Percentiles rank a stretch among this genome's conserved stretches.
These are phyloP conservation scores for Coccyzus lansbergi DNA, from an alignment of 2,797 vertebrate genomes.

Conservation along the genomic window DNA sequence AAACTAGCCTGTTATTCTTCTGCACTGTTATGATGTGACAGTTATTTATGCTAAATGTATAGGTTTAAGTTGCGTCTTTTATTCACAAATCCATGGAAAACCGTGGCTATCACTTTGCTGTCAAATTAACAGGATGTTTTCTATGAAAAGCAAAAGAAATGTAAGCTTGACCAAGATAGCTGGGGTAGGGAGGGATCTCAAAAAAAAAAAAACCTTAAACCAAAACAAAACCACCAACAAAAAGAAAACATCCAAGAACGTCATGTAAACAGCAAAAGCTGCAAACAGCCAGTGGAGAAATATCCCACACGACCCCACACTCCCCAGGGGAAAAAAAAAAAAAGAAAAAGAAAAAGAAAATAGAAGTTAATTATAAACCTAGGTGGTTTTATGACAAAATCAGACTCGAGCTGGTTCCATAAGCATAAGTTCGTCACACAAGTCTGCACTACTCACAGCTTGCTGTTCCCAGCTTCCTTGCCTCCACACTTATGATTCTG, in stretches of 20 bases:
- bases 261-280: background rate
- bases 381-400: background rate
- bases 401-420: background rate
- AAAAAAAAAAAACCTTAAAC: background rate
- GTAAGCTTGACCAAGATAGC: background rate
- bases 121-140: background rate
- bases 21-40: background rate
- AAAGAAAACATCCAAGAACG: accelerated
- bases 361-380: accelerated
- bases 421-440: background rate
- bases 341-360: background rate
- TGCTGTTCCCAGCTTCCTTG: background rate
- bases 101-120: background rate
- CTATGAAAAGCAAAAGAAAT: background rate
- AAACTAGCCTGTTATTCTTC: background rate
- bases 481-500: background rate
- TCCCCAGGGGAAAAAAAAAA: too few species aligned
- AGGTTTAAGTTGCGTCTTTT: background rate
- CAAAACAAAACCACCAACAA: background rate
- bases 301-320: too few species aligned
- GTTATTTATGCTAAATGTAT: background rate
- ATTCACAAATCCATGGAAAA: background rate
- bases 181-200: background rate
- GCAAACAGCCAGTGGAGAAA: background rate
- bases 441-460: background rate